These are phyloP conservation scores for Austrolebias charrua DNA, from an alignment of 2,797 vertebrate species.

Conservation along the genomic window DNA sequence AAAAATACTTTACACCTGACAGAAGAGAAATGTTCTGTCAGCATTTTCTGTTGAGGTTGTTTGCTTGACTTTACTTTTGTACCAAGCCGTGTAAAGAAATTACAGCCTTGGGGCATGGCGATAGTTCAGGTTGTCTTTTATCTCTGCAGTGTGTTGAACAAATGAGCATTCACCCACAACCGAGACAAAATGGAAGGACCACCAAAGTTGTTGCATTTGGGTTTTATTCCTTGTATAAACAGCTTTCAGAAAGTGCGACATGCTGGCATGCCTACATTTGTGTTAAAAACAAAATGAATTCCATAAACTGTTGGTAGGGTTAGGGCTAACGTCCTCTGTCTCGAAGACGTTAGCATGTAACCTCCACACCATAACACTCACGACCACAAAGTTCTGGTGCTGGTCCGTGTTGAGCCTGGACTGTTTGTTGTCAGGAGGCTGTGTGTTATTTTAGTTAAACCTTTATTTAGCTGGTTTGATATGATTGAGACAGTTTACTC, in stretches of 20 bases:
- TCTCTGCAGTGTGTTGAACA: conserved; percentile 29
- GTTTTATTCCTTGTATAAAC: conserved; percentile 15
- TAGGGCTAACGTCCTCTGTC: no score
- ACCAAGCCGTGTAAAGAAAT: conserved; percentile 33
- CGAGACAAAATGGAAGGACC: conserved; percentile 28
- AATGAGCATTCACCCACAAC: conserved; percentile 10
- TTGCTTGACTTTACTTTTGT: conserved; percentile 5
- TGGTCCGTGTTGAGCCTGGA: no score
- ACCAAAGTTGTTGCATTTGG: conserved; percentile 45
- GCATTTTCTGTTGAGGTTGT: conserved; percentile 15
- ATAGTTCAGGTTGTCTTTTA: conserved; percentile 37
- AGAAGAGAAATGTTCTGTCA: conserved; percentile 39
- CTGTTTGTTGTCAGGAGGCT: no score
- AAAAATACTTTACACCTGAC: background rate
- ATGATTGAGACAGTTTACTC: no score
- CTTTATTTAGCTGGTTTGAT: no score
- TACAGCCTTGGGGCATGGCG: conserved; percentile 14
- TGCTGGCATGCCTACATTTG: background rate
- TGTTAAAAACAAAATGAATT: conserved; percentile 7
- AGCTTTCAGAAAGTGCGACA: conserved; percentile 5
- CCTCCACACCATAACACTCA: no score
- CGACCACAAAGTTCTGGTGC: no score
- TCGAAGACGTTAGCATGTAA: no score
- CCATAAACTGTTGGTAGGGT: no score
- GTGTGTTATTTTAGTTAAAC: no score